Conservation (phyloP, 2,888 invertebrate species). For the Sarcophaga carnaria region DNA sequence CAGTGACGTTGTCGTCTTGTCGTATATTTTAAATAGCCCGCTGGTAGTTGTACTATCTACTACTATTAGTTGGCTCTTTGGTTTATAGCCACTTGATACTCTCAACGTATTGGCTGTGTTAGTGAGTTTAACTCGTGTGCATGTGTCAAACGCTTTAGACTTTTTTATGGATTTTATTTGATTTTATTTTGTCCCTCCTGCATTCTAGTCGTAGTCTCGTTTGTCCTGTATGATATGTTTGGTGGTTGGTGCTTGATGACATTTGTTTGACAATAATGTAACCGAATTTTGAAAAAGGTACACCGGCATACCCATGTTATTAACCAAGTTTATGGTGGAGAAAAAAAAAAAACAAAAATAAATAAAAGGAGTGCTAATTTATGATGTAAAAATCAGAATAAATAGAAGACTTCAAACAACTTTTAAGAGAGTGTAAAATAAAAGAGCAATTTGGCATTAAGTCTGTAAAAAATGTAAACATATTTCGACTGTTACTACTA, state of each 20-base stretch:
- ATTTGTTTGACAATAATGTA: slow-evolving; percentile 61
- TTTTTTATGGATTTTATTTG: slow-evolving; percentile 61
- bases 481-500: too few species aligned
- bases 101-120: background rate
- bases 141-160: slow-evolving; percentile 49
- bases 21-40: background rate
- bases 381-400: too few species aligned
- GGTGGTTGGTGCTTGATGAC: slow-evolving; percentile 52
- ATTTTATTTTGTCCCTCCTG: slow-evolving; percentile 44
- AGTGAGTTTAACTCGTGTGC: slow-evolving; percentile 41
- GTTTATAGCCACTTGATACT: slow-evolving; percentile 31
- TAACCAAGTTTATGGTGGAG: too few species aligned
- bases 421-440: too few species aligned
- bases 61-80: slow-evolving; percentile 11
- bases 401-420: too few species aligned
- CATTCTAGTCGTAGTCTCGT: background rate
- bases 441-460: too few species aligned
- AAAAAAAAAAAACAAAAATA: too few species aligned
- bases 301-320: too few species aligned
- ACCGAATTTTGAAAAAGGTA: slow-evolving; percentile 41
- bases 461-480: too few species aligned
- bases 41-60: slow-evolving; percentile 4
- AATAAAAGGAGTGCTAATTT: too few species aligned
- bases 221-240: slow-evolving; percentile 19
- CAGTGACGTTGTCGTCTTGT: background rate